Conservation (phyloP, 2,888 invertebrate species). For the Microctonus brassicae region DNA sequence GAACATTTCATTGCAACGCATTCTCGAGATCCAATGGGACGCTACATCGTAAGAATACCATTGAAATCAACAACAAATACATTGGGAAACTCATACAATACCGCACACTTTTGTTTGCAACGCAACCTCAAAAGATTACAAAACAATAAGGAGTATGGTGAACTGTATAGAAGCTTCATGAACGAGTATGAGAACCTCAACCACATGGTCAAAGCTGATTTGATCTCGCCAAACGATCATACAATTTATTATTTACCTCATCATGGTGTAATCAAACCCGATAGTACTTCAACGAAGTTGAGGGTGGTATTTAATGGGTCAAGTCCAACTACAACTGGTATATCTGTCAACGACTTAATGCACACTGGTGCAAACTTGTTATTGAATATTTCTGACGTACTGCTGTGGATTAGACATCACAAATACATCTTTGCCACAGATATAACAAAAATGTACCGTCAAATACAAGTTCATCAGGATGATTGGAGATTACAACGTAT, state of each 20-base stretch:
- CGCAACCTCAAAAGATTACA: neutral
- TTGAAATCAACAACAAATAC: neutral
- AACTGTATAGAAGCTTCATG: neutral
- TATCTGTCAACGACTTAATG: neutral
- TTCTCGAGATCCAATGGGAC: neutral
- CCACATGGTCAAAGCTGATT: neutral
- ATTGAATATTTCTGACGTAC: neutral
- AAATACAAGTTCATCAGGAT: slow-evolving; percentile 5
- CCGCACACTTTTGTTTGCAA: neutral
- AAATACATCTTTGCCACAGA: neutral
- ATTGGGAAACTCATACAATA: neutral
- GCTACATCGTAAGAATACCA: neutral
- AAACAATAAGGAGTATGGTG: neutral
- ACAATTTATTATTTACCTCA: neutral
- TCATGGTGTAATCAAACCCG: no score
- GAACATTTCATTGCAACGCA: neutral
- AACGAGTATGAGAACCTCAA: neutral
- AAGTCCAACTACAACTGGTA: neutral
- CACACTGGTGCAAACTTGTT: neutral
- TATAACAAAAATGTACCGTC: slow-evolving; percentile 14
- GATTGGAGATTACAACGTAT: slow-evolving; percentile 1
- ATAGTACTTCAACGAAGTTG: no score
- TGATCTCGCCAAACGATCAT: neutral
- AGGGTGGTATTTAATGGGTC: slow-evolving; percentile 3
- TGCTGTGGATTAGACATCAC: neutral